Percentiles rank a stretch among this genome's conserved stretches.
These are phyloP conservation scores for Harpalus rubripes DNA, from an alignment of 2,888 invertebrate species.

Conservation along the genomic window DNA sequence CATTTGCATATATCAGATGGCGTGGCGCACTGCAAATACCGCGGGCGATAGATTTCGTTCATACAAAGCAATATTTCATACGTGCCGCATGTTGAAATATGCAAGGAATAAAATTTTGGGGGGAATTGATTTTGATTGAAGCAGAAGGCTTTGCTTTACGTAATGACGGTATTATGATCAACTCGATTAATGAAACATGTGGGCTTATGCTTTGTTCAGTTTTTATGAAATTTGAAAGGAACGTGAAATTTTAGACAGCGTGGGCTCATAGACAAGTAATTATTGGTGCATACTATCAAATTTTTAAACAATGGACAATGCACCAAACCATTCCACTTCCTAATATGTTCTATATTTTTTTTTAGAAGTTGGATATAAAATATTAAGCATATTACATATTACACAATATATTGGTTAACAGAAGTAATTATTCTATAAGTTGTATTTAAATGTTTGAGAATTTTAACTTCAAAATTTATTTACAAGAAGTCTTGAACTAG, in stretches of 20 bases:
- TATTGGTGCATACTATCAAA: conserved; percentile 22
- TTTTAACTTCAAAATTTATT: too few relatives aligned
- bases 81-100: conserved; percentile 63
- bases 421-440: too few relatives aligned
- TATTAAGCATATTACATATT: too few relatives aligned
- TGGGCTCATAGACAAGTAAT: conserved; percentile 6
- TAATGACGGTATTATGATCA: conserved; percentile 39
- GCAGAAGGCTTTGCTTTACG: conserved; percentile 25
- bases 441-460: too few relatives aligned
- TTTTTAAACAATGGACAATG: conserved; percentile 27
- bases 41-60: conserved; percentile 62
- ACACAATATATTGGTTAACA: too few relatives aligned
- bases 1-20: conserved; percentile 58
- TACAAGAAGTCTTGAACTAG: too few relatives aligned
- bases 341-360: neutral
- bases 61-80: conserved; percentile 65
- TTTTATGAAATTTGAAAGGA: conserved; percentile 39
- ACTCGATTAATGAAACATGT: conserved; percentile 9
- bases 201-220: conserved; percentile 30
- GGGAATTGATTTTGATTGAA: conserved; percentile 37
- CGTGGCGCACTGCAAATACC: conserved; percentile 50
- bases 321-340: neutral
- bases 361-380: neutral
- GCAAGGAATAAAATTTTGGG: conserved; percentile 64
- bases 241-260: neutral